Conservation (phyloP, 2,113 vertebrate genomes). For the Arenaria interpres region DNA sequence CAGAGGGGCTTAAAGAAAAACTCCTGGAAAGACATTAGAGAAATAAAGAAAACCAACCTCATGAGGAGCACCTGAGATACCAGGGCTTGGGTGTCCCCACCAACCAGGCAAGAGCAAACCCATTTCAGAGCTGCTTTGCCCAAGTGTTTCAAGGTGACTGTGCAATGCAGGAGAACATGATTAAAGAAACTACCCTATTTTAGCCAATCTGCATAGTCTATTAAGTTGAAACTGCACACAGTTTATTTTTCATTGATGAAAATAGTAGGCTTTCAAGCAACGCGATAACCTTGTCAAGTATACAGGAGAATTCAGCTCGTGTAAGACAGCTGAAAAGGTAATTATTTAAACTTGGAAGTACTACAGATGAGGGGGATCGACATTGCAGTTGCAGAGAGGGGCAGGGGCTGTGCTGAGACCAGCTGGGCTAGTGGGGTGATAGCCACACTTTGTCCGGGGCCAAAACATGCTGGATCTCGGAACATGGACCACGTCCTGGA, state of each 20-base stretch:
- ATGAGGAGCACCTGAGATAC: neutral
- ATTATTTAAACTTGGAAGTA: neutral
- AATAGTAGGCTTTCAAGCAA: conserved; percentile 19
- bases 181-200: neutral
- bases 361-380: neutral
- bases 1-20: neutral
- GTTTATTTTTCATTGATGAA: conserved; percentile 27
- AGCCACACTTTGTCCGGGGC: neutral
- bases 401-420: neutral
- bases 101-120: neutral
- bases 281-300: neutral
- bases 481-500: accelerated
- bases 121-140: neutral
- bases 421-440: accelerated
- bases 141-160: neutral
- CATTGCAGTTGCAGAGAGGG: accelerated
- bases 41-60: neutral
- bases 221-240: neutral
- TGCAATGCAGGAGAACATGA: neutral
- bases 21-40: neutral
- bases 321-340: neutral
- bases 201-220: neutral
- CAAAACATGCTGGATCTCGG: accelerated
- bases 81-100: neutral
- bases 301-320: neutral